These are phyloP conservation scores for Magallana angulata DNA, from an alignment of 1,140 invertebrate genomes.

Conservation along the genomic window DNA sequence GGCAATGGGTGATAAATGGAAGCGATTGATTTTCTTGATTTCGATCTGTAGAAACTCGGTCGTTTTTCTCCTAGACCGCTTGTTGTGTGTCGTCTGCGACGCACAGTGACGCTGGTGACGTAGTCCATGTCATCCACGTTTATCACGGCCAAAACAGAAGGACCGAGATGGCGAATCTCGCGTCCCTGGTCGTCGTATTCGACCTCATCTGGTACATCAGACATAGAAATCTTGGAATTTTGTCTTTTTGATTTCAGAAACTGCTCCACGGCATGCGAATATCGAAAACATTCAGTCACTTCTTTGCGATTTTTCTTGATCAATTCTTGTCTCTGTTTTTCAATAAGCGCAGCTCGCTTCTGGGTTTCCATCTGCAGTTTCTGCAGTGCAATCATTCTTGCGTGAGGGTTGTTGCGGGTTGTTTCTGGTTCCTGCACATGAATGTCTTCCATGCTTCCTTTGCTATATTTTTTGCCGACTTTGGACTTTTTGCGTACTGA, in stretches of 20 bases:
- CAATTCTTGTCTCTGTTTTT: conserved; percentile 10
- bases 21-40: conserved; percentile 33
- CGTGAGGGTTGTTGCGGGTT: conserved; percentile 1
- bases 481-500: not conserved
- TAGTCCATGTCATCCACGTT: conserved; percentile 5
- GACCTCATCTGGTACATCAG: conserved; percentile 10
- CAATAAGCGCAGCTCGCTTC: conserved; percentile 3
- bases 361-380: conserved; percentile 21
- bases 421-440: not conserved
- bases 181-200: not conserved
- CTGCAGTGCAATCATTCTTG: conserved; percentile 16
- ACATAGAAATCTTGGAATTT: conserved; percentile 8
- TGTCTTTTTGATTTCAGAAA: not conserved
- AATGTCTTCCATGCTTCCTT: not conserved
- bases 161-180: not conserved
- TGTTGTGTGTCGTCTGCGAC: conserved; percentile 24
- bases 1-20: conserved; percentile 14
- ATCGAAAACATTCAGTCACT: conserved; percentile 9
- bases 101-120: not conserved
- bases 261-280: conserved; percentile 1
- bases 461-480: not conserved
- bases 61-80: not conserved
- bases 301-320: conserved; percentile 30
- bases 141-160: conserved; percentile 5
- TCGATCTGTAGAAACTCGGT: conserved; percentile 9